Base-by-base conservation (phyloP, 2,888 invertebrate genomes). In the Synanthedon myopaeformis region DNA sequence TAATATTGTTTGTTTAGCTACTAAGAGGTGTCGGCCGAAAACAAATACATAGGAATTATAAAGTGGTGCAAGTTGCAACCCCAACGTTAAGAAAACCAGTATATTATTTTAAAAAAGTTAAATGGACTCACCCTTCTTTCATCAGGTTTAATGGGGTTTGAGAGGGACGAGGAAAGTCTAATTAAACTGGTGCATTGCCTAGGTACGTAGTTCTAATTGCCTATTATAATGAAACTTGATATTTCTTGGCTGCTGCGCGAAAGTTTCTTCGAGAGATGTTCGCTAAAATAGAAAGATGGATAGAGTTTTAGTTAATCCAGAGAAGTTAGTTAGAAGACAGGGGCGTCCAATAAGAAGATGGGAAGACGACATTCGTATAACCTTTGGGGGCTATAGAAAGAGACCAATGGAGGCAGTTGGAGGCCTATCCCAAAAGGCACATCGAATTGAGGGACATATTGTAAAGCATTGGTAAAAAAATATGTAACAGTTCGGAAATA, bases 181-280 rank as follows among this genome's bases (percentile, higher is more conserved):
- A n/a, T 13, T 54, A 58, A 42, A 57, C 3, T 66, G 68, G 79
- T 63, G 41, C 56, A 49, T 56, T 60, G 56, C 61, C 65, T 70
- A 76, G 76, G 74, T 82, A 79, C 70, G 74, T 70, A 74, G 72
- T 72, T 79, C 76, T 86, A 83, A 86, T 86, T 86, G 84, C 78
- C 82, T 67, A 84, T 87, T 86, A 87, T 81, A 84, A 84, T 76
- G 85, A 80, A 79, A 87, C 80, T 75, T 73, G 84, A 84, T 81
- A 79, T 68, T 66, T 66, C 68, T 71, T 59, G 69, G 63, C 64
- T 58, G 57, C 13, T 12, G 13, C 19, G 49, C 45, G 14, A 13
- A 12, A 45, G 45, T 45, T 45, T 8, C 45, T 45, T 13, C 6
- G 3, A 14, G 45, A 45, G 14, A 13, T 13, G 6, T 45, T 45